A percentile compares a stretch with the other conserved stretches of the same genome.
These are phyloP conservation scores for Steinernema carpocapsae DNA, from an alignment of 2,888 invertebrate genomes.

Conservation along the genomic window DNA sequence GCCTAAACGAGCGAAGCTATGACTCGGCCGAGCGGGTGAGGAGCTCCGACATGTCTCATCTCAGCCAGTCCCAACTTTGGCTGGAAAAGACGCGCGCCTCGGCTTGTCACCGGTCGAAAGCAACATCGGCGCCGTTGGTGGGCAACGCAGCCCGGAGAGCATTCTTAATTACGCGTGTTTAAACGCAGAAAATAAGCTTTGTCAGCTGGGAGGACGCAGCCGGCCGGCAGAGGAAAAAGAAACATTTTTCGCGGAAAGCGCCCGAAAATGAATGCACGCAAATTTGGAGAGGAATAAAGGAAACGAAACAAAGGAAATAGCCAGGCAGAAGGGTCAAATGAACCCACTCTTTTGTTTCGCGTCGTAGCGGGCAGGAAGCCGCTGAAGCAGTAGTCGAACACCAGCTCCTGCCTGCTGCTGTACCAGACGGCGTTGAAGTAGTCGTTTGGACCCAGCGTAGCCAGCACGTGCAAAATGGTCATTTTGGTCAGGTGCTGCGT, in stretches of 20 bases:
- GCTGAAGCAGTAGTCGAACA: constrained; percentile 45
- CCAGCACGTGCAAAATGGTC: constrained; percentile 61
- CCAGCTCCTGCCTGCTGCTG: constrained; percentile 48
- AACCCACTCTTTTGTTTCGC: constrained; percentile 57
- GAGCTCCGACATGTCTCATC: neutral
- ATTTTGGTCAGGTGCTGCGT: constrained; percentile 65
- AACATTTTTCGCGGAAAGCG: neutral
- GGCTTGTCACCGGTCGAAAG: neutral
- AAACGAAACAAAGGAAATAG: no score
- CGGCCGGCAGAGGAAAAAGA: no score
- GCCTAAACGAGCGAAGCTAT: constrained; percentile 14
- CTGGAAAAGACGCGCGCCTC: constrained; percentile 21
- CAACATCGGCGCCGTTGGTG: neutral
- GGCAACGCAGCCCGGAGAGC: neutral
- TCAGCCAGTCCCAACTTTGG: neutral
- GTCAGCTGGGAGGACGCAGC: no score
- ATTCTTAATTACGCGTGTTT: constrained; percentile 30
- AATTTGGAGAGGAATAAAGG: neutral
- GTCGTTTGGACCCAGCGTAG: constrained; percentile 66
- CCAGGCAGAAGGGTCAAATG: no score
- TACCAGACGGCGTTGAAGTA: constrained; percentile 65
- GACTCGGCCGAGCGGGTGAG: neutral
- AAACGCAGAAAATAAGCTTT: constrained; percentile 10
- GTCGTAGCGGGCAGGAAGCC: constrained; percentile 67
- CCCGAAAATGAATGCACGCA: neutral